A percentile compares a stretch with the other conserved stretches of the same genome.
Conservation (phyloP, 1,140 invertebrate species). For the Leptestheria dahalacensis region DNA sequence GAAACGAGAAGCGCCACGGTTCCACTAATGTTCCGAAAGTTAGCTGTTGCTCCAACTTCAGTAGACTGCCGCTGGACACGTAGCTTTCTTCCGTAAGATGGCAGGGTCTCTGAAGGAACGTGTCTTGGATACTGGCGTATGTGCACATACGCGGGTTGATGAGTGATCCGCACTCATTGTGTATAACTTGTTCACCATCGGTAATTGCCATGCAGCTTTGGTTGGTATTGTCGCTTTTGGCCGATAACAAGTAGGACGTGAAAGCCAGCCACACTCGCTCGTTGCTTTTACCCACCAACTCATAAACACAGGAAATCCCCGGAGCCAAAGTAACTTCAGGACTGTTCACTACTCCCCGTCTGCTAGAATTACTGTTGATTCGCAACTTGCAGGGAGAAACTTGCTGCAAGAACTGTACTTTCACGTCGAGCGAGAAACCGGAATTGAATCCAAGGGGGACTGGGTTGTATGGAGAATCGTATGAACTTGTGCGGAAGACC, state of each 20-base stretch:
- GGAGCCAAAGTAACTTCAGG: slow-evolving; percentile 32
- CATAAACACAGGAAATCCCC: slow-evolving; percentile 37
- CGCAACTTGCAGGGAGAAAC: slow-evolving; percentile 37
- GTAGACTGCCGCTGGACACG: neutral
- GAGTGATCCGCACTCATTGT: neutral
- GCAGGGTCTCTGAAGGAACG: neutral
- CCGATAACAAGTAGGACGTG: slow-evolving; percentile 39
- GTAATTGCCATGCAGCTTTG: neutral
- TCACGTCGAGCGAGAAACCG: slow-evolving; percentile 63
- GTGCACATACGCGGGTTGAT: neutral
- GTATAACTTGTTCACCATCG: neutral
- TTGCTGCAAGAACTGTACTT: slow-evolving; percentile 39
- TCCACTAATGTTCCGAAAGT: neutral
- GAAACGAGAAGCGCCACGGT: neutral
- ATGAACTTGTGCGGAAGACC: slow-evolving; percentile 59
- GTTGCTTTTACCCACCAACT: slow-evolving; percentile 47
- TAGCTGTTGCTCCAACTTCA: neutral
- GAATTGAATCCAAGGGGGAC: slow-evolving; percentile 57
- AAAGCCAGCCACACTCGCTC: slow-evolving; percentile 73
- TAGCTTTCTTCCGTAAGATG: neutral
- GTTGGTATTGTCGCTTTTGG: neutral
- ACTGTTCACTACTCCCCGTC: slow-evolving; percentile 41
- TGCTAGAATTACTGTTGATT: slow-evolving; percentile 39
- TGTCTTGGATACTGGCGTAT: neutral
- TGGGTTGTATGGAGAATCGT: slow-evolving; percentile 63